phyloP scores from a whole-genome alignment of 2,888 invertebrate genomes.

The Petrophora chlorosata region DNA sequence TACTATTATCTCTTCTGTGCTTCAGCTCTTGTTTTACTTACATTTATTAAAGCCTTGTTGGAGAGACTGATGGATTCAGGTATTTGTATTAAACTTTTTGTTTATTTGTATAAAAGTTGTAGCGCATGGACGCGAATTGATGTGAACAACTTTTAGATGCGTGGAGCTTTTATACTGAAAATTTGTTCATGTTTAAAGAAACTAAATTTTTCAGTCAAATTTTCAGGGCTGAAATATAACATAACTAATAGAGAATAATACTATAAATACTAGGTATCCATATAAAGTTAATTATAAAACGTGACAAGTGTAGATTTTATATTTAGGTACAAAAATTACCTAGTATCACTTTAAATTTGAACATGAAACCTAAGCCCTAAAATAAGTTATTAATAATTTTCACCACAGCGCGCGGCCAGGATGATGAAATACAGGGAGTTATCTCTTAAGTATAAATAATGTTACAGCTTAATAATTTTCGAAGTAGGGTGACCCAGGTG shows the following conservation, averaged over 20 bases:
- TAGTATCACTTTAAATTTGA: not conserved
- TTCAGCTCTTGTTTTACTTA: constrained; percentile 58
- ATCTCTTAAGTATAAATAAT: constrained; percentile 28
- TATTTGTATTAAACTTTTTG: constrained; percentile 52
- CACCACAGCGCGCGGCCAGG: not conserved
- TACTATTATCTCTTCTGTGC: constrained; percentile 64
- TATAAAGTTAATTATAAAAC: too few relatives aligned
- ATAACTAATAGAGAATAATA: too few relatives aligned
- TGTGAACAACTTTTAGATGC: too few relatives aligned
- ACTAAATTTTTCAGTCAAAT: too few relatives aligned
- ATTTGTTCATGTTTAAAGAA: too few relatives aligned
- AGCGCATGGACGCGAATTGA: constrained; percentile 40
- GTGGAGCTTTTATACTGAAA: too few relatives aligned
- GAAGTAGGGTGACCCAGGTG: constrained; percentile 31
- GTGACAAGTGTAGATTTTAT: too few relatives aligned
- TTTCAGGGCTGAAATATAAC: too few relatives aligned
- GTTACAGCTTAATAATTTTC: constrained; percentile 24
- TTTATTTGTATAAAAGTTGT: constrained; percentile 41
- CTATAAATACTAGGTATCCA: too few relatives aligned
- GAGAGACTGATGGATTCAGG: constrained; percentile 32
- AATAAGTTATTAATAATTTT: constrained; percentile 1
- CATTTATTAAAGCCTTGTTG: constrained; percentile 59
- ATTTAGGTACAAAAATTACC: too few relatives aligned
- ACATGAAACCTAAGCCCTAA: not conserved
- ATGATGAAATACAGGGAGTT: constrained; percentile 16